These are phyloP conservation scores for Lymantria monacha DNA, from an alignment of 2,888 invertebrate species.

Conservation along the genomic window DNA sequence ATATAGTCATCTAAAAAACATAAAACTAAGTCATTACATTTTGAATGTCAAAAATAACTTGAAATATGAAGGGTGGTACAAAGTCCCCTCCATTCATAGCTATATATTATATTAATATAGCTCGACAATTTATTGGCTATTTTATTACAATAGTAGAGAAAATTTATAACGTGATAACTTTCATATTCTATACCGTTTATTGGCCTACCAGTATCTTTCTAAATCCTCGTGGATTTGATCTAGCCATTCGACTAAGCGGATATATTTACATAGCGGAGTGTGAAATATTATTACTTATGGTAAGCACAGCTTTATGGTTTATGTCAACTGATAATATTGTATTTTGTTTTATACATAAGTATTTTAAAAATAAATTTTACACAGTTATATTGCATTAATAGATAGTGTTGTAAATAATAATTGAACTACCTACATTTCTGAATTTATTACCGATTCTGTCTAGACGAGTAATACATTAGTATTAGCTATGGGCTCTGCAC, in stretches of 20 bases:
- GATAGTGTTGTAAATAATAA: too few relatives aligned
- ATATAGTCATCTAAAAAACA: too few relatives aligned
- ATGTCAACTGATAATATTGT: too few relatives aligned
- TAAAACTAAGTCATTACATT: not conserved
- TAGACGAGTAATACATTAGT: too few relatives aligned
- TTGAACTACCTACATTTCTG: too few relatives aligned
- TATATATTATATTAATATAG: slow-evolving; percentile 40
- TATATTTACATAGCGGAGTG: slow-evolving; percentile 17
- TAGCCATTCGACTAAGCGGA: slow-evolving; percentile 14
- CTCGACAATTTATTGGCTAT: slow-evolving; percentile 77
- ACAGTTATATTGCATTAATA: too few relatives aligned
- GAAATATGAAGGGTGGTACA: slow-evolving; percentile 46
- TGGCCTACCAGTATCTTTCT: slow-evolving; percentile 47
- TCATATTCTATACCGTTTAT: slow-evolving; percentile 55
- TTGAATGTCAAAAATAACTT: slow-evolving; percentile 7
- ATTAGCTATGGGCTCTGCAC: too few relatives aligned
- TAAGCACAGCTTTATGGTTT: not conserved
- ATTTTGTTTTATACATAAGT: too few relatives aligned
- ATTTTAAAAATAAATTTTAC: too few relatives aligned
- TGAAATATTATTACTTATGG: slow-evolving; percentile 21
- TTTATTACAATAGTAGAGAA: slow-evolving; percentile 62
- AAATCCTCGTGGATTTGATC: slow-evolving; percentile 44
- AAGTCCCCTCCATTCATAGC: slow-evolving; percentile 39
- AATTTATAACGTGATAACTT: slow-evolving; percentile 78
- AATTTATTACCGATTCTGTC: too few relatives aligned